phyloP scores from a whole-genome alignment of 2,888 invertebrate genomes.

The Hirtodrosophila trivittata region DNA sequence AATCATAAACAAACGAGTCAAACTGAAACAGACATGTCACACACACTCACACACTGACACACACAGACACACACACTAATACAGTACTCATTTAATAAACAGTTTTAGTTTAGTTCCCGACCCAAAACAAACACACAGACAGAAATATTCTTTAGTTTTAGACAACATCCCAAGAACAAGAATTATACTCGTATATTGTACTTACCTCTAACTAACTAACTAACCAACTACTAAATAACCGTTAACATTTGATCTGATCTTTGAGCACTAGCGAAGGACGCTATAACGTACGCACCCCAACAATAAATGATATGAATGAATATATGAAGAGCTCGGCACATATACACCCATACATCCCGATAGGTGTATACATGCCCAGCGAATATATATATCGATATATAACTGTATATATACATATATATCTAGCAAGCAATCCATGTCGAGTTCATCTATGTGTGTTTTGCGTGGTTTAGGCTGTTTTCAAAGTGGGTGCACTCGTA shows the following conservation, averaged over 20 bases:
- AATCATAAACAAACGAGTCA: conserved; percentile 29
- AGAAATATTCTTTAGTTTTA: conserved; percentile 46
- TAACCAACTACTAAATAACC: conserved; percentile 66
- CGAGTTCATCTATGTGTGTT: conserved; percentile 83
- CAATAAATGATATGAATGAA: conserved; percentile 39
- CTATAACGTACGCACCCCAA: conserved; percentile 65
- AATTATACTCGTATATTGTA: conserved; percentile 68
- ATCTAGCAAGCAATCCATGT: conserved; percentile 78
- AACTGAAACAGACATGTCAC: conserved; percentile 8
- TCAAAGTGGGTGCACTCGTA: conserved; percentile 72
- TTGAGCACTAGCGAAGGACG: conserved; percentile 80
- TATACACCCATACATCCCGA: conserved; percentile 15
- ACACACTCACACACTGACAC: conserved; percentile 13
- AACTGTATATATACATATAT: conserved; percentile 26
- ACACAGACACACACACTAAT: conserved; percentile 23
- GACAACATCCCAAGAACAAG: conserved; percentile 39
- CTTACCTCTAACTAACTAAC: conserved; percentile 56
- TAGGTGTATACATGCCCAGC: conserved; percentile 33
- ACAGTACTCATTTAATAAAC: conserved; percentile 6
- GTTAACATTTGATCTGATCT: conserved; percentile 78
- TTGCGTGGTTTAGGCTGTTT: conserved; percentile 83
- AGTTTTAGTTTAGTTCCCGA: conserved; percentile 57
- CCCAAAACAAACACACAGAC: conserved; percentile 15
- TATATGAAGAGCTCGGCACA: too few relatives aligned
- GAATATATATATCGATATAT: too few relatives aligned